Conservation (phyloP, 2,113 vertebrate species). For the Phycodurus eques region DNA sequence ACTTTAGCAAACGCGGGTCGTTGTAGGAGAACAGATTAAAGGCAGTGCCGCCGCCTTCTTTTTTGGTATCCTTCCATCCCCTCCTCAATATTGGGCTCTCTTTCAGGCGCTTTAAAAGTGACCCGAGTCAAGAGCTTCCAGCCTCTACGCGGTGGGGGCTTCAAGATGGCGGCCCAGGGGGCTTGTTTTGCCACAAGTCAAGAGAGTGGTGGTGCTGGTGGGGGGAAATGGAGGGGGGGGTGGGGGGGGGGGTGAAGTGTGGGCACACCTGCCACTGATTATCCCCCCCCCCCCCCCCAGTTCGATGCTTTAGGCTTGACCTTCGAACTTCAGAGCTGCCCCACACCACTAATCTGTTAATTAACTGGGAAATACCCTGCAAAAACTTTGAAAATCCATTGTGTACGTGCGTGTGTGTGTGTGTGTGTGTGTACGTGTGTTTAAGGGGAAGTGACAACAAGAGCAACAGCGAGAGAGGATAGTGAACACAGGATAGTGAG, state of each 20-base stretch:
- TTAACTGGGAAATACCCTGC: slow-evolving; percentile 78
- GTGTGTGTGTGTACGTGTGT: slow-evolving; percentile 42
- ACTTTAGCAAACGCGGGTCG: slow-evolving; percentile 71
- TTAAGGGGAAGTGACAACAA: slow-evolving; percentile 50
- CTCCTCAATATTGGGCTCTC: slow-evolving; percentile 11
- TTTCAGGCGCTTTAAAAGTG: slow-evolving; percentile 47
- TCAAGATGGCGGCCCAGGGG: neutral
- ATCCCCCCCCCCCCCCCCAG: slow-evolving; percentile 54
- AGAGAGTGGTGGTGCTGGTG: slow-evolving; percentile 20
- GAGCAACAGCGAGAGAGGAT: slow-evolving; percentile 20
- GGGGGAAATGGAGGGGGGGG: slow-evolving; percentile 19
- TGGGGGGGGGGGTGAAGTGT: slow-evolving; percentile 65
- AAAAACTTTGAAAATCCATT: slow-evolving; percentile 63
- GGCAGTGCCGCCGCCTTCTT: slow-evolving; percentile 57
- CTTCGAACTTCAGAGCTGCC: slow-evolving; percentile 80
- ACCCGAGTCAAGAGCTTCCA: slow-evolving; percentile 51
- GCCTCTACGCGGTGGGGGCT: slow-evolving; percentile 12
- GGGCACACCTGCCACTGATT: slow-evolving; percentile 77
- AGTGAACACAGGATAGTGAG: slow-evolving; percentile 1
- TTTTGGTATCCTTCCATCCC: slow-evolving; percentile 16
- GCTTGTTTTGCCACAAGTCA: slow-evolving; percentile 67
- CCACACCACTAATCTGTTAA: slow-evolving; percentile 82
- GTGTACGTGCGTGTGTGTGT: slow-evolving; percentile 39
- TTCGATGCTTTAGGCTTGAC: slow-evolving; percentile 76
- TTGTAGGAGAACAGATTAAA: slow-evolving; percentile 38